Conservation (phyloP, 2,888 invertebrate genomes). For the Elaeidobius kamerunicus region DNA sequence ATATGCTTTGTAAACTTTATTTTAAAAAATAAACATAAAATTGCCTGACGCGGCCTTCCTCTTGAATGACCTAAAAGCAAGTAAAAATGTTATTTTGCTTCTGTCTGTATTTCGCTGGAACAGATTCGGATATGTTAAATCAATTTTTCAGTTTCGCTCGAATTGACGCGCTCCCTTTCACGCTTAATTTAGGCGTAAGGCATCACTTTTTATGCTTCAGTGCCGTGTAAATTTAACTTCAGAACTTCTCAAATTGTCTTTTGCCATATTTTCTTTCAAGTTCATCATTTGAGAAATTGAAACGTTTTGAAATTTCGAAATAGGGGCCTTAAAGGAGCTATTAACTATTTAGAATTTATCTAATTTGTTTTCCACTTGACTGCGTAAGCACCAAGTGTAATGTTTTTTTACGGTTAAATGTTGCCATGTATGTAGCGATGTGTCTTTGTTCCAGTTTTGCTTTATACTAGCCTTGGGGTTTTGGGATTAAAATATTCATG, state of each 20-base stretch:
- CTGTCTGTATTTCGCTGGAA: slow-evolving; percentile 16
- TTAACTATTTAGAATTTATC: no score
- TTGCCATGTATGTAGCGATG: no score
- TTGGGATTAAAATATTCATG: no score
- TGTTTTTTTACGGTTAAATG: no score
- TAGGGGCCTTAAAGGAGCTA: no score
- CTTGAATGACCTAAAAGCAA: slow-evolving; percentile 17
- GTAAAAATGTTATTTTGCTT: slow-evolving; percentile 22
- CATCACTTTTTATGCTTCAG: not conserved
- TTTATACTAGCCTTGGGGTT: no score
- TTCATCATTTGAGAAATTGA: not conserved
- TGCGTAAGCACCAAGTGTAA: no score
- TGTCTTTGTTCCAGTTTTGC: no score
- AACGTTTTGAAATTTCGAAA: no score
- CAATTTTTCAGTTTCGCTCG: slow-evolving; percentile 19
- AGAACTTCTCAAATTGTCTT: not conserved
- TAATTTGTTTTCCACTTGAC: no score
- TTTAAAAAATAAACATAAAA: no score
- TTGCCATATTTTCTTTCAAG: not conserved
- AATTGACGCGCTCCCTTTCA: slow-evolving; percentile 33
- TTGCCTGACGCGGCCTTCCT: slow-evolving; percentile 12
- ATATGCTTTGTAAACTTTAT: not conserved
- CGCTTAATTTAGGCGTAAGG: slow-evolving; percentile 39
- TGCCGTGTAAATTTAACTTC: not conserved
- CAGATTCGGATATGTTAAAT: slow-evolving; percentile 20